Percentiles rank a stretch among this genome's conserved stretches.
phyloP scores from a whole-genome alignment of 2,797 vertebrate genomes.

The Lophius americanus region DNA sequence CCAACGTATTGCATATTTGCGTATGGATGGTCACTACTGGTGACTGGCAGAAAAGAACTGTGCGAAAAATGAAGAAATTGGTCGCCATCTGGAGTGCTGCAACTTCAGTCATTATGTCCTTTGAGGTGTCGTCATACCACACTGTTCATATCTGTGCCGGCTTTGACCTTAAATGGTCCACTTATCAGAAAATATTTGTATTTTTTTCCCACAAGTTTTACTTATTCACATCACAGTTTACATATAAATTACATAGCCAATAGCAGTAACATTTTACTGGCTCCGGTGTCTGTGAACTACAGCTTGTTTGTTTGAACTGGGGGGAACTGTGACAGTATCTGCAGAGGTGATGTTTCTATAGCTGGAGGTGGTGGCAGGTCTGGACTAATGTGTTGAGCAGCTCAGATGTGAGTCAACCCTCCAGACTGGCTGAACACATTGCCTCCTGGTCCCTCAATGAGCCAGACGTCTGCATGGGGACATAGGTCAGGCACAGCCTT shows the following conservation, averaged over 20 bases:
- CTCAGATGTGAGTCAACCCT: conserved; percentile 56
- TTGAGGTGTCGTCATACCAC: not conserved
- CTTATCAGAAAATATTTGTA: conserved; percentile 1
- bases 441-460: conserved; percentile 55
- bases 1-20: too few species aligned
- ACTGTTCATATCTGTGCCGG: not conserved
- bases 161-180: not conserved
- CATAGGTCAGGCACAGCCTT: conserved; percentile 73
- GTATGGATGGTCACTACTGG: too few species aligned
- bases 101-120: not conserved
- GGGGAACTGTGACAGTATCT: conserved; percentile 34
- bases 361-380: conserved; percentile 43
- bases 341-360: conserved; percentile 44
- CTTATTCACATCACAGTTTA: conserved; percentile 17
- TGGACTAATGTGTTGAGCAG: conserved; percentile 49
- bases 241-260: conserved; percentile 9
- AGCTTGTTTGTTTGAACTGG: conserved; percentile 48
- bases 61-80: too few species aligned
- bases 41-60: too few species aligned
- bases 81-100: too few species aligned
- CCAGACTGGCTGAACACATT: conserved; percentile 54
- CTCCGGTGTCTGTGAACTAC: conserved; percentile 23
- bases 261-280: conserved; percentile 2
- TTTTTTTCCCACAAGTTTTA: not conserved
- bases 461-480: conserved; percentile 70